Evolutionary conservation across 2,888 invertebrate species (phyloP), one percentile per base, ranked within the genome.

Genomic region (Nyleta sp.): DNA sequence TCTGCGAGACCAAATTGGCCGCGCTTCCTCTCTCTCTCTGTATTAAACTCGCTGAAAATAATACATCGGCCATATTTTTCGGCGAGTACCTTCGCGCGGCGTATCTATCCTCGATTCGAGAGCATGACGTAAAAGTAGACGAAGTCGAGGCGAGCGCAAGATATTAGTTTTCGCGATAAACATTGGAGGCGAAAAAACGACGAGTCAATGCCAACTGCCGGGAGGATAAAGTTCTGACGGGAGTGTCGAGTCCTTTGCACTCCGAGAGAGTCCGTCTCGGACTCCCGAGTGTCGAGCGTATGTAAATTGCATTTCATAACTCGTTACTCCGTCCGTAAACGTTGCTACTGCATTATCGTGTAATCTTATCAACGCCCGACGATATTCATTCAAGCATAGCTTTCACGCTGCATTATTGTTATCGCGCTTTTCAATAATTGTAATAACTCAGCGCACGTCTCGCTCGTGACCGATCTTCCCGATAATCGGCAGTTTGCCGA

Each of bases 271-370:
- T 72, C 18, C 38, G 60, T 31, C 35, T n/a, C 31, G 38, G 35
- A 68, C 44, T 42, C 48, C 38, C 75, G 80, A 80, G 81, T 83
- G 82, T 82, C 81, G 81, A 80, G 60, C 83, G 81, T 83, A 86
- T 87, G 88, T 84, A 88, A 87, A 88, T 85, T 82, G 83, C 86
- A 84, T 87, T 88, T 88, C 86, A 86, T 87, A 87, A 86, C 85
- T 87, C 83, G 85, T 84, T 84, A 84, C 78, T 75, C 38, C 18
- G 77, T 35, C 60, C 46, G 46, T 60, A 33, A 72, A 50, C n/a
- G 65, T 38, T 50, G 50, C 67, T 71, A 79, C 74, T 22, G 50
- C 48, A 46, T 64, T 79, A 74, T 78, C 70, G 40, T 11, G 24
- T 35, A 65, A 78, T 74, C 70, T 64, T 53, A 74, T 71, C 73